Base-by-base conservation (phyloP, 1,140 invertebrate genomes). In the Probaryconus sp. region DNA sequence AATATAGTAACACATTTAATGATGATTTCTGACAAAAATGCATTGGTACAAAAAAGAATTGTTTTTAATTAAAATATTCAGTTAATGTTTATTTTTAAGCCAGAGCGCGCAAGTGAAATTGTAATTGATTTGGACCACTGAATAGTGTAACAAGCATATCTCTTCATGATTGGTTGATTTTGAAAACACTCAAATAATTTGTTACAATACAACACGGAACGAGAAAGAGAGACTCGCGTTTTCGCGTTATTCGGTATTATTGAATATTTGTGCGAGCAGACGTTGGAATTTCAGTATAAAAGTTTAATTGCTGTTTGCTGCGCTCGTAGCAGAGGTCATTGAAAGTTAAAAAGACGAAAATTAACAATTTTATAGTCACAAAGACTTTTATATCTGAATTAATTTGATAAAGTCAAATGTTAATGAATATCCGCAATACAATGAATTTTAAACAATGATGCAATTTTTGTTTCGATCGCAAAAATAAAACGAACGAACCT, bases 161-260 rank as follows among this genome's bases (percentile, higher is more conserved):
- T 58, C 42, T 56, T 48, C 56, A 35, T 50, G 70, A 73, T 67
- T 67, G 63, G 55, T 51, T 67, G 61, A 73, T 73, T 67, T 61
- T 16, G 24, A 60, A 65, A 65, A 51, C 61, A 45, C 16, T 45
- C 38, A 45, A 72, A 65, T 55, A 58, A 61, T 67, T 65, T 45
- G 60, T 48, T 50, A 40, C 38, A 55, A 61, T 70, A 31, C 48
- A 17, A 24, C 3, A 24, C 3, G 7, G 21, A 24, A 7, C 21
- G 21, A 4, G 7, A 7, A 10, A 30, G 40, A 45, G 35, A 3
- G 61, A 45, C 28, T 43, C 40, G 21, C 20, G 31, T 42, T 56
- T 68, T 58, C 20, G 21, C 16, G 35, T 42, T 47, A 20, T 56
- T 40, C 28, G 42, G 47, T 53, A 53, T 64, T 35, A 64, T 53